Base-by-base conservation (phyloP, 2,888 invertebrate genomes). In the Acanthosepion esculentum region DNA sequence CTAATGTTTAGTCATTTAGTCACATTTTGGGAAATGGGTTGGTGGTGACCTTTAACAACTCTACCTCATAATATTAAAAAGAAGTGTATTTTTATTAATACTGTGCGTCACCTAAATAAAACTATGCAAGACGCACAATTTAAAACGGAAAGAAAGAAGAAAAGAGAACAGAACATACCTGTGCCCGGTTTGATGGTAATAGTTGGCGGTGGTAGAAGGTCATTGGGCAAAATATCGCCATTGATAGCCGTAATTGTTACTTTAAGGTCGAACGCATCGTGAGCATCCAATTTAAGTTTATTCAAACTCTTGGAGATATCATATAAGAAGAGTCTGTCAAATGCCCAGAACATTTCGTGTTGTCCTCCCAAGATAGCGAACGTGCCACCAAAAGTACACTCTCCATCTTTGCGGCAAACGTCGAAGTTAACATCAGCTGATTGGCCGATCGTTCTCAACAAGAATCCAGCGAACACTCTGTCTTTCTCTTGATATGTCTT, bases 311-410 rank as follows among this genome's bases (percentile, higher is more conserved):
- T 94, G 64, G 95, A 94, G 53, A 95, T 94, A 41, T 95, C 95
- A 91, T 95, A 95, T 78, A 94, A 94, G 93, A 94, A 95, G 41
- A 94, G 94, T 26, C 95, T 53, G 23, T 95, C 95, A 93, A 94
- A 95, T 50, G 95, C 95, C 95, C 95, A 95, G 41, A 94, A 94
- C 95, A 95, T 95, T n/a, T 95, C 95, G 92, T 92, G 94, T 48
- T 93, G 91, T 64, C 95, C 95, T 55, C 95, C 95, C 26, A 95
- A 91, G 29, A 94, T 91, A 59, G 94, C 91, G 53, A 95, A 94
- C 1, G 94, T 92, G 18, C 95, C 95, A 94, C 94, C 95, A 41
- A 93, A 91, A 41, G 55, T 59, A 26, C 94, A 91, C 10, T 91
- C 94, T 48, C 50, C 94, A 29, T 64, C 48, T 91, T 78, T 59